Conservation (phyloP, 1,140 invertebrate species). For the Archivesica marissinica region DNA sequence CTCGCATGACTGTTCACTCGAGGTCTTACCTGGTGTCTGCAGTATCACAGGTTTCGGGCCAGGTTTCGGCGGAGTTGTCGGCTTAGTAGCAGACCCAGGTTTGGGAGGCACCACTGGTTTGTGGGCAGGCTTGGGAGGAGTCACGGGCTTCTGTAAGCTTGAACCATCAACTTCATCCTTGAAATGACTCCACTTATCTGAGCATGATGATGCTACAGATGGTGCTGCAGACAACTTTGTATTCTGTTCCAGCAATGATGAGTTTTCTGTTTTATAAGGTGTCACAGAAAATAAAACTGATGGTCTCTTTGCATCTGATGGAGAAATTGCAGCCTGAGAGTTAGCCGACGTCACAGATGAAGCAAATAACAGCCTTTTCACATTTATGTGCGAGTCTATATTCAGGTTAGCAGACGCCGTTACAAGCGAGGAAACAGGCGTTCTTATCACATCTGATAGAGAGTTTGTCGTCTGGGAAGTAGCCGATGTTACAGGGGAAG, state of each 20-base stretch:
- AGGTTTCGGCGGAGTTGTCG: conserved; percentile 12
- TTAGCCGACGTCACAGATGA: too few relatives aligned
- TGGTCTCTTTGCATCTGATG: background rate
- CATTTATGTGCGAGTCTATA: too few relatives aligned
- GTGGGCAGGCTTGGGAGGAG: background rate
- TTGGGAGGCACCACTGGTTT: conserved; percentile 44
- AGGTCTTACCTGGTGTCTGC: background rate
- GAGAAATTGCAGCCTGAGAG: too few relatives aligned
- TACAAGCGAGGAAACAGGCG: background rate
- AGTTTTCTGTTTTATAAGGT: background rate
- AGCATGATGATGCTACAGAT: background rate
- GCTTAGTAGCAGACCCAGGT: conserved; percentile 20
- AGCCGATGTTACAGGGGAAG: too few relatives aligned
- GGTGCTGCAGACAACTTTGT: background rate
- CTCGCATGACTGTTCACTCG: too few relatives aligned
- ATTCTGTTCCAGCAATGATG: background rate
- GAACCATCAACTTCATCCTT: background rate
- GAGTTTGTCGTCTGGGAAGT: background rate
- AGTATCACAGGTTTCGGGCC: conserved; percentile 35
- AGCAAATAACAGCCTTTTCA: too few relatives aligned
- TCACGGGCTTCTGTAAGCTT: conserved; percentile 6
- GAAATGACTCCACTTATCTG: background rate
- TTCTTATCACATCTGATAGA: background rate
- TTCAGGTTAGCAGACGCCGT: too few relatives aligned
- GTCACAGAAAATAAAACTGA: background rate